Conservation (phyloP, 2,888 invertebrate genomes). For the Phaonia tiefii region DNA sequence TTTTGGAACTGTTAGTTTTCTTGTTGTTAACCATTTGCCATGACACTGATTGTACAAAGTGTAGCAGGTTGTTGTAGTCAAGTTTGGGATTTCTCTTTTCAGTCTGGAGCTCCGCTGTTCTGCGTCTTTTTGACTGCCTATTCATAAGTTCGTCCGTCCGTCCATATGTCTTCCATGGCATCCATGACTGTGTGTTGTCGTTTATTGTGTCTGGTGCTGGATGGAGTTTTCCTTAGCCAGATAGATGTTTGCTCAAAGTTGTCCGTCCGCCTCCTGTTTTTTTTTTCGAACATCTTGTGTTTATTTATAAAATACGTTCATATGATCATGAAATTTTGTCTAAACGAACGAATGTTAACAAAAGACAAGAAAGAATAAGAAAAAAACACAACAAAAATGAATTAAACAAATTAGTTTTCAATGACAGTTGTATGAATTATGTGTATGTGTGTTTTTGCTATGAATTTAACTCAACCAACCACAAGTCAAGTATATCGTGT, state of each 20-base stretch:
- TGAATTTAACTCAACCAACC: constrained; percentile 14
- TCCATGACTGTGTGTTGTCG: constrained; percentile 23
- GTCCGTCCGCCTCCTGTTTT: constrained; percentile 64
- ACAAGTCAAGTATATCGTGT: neutral
- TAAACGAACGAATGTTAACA: constrained; percentile 33
- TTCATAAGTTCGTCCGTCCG: constrained; percentile 40
- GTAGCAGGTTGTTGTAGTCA: constrained; percentile 51
- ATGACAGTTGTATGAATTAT: constrained; percentile 67
- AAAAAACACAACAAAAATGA: constrained; percentile 41
- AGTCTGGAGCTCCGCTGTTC: constrained; percentile 58
- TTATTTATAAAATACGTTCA: constrained; percentile 33
- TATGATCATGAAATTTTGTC: constrained; percentile 59
- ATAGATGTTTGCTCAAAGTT: constrained; percentile 62
- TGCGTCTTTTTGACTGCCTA: constrained; percentile 34
- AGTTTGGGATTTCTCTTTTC: constrained; percentile 37
- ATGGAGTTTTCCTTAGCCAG: constrained; percentile 23
- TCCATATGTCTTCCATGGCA: constrained; percentile 53
- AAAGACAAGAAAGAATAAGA: constrained; percentile 42
- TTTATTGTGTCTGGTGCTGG: constrained; percentile 17
- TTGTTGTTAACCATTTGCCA: constrained; percentile 64
- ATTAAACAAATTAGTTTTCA: constrained; percentile 67
- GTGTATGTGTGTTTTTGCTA: constrained; percentile 40
- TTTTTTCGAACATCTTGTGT: constrained; percentile 52
- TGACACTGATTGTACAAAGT: constrained; percentile 66
- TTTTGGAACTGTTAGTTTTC: constrained; percentile 75